Base-by-base conservation (phyloP, 2,113 vertebrate genomes). In the Aldabrachelys gigantea region DNA sequence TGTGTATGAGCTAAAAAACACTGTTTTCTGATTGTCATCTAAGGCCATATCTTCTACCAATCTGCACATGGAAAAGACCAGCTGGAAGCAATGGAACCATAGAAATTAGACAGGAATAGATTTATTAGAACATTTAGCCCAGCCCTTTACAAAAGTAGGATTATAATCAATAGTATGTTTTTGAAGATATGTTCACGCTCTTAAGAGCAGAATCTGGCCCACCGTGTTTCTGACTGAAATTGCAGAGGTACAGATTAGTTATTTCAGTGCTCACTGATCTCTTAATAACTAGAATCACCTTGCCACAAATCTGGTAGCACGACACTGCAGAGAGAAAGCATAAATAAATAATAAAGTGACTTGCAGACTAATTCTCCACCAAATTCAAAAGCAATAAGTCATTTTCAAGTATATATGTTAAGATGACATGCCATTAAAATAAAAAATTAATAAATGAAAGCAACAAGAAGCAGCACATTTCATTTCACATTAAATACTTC, bases 361-460 rank as follows among this genome's bases (percentile, higher is more conserved):
- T 86, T 59, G 44, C 17, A 88, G 65, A 72, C 56, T 94, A 92
- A 97, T 88, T 96, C 6, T 13, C 54, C 89, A 53, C 88, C 57
- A 83, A 91, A 47, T 95, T 96, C 87, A 96, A 96, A 86, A 25
- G 25, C 78, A 93, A 12, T 80, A 80, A 95, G 88, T 92, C 89
- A 96, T 97, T 96, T 97, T 90, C 80, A 92, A 85, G 81, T 49
- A 85, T 87, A 53, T 88, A 95, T 97, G 96, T 98, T 97, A 97
- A 94, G 92, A 80, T 92, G 96, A 92, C 89, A 97, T 84, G 84
- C 96, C 95, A 97, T 98, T 98, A 98, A 96, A 97, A 97, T 98
- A 87, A 98, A 98, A 98, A 85, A 97, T 97, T 97, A 97, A 98
- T 97, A 91, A 96, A 69, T 16, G 72, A 92, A 95, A 86, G 84